These are phyloP conservation scores for Chaetodon trifasciatus DNA, from an alignment of 2,797 vertebrate genomes.

Conservation along the genomic window DNA sequence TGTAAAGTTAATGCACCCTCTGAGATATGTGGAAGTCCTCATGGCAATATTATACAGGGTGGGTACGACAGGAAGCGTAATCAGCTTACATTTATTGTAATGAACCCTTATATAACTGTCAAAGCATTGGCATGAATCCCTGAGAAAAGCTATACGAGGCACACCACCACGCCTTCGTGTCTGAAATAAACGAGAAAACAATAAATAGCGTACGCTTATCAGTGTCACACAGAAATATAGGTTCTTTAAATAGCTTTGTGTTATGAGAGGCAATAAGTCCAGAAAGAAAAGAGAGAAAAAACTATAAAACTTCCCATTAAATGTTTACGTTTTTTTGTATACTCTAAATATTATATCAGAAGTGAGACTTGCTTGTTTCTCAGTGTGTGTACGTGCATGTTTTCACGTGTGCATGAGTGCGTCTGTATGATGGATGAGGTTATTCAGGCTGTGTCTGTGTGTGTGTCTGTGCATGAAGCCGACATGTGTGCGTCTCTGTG, in stretches of 20 bases:
- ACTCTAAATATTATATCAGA: not conserved
- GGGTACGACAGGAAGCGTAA: not conserved
- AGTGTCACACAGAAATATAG: not conserved
- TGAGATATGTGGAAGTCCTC: not conserved
- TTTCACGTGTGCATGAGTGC: not conserved
- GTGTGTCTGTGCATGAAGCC: not conserved
- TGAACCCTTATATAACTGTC: not conserved
- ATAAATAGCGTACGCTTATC: not conserved
- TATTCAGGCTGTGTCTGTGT: not conserved
- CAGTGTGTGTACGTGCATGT: not conserved
- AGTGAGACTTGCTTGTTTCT: not conserved
- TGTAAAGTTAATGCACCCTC: not conserved
- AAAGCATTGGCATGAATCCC: not conserved
- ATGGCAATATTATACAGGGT: not conserved
- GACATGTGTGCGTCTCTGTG: constrained; percentile 5
- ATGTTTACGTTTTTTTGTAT: not conserved
- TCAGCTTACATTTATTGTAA: not conserved
- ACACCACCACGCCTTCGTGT: not conserved
- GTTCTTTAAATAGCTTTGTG: not conserved
- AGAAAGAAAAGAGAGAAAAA: not conserved
- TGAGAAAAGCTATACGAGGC: not conserved
- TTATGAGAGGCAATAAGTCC: not conserved
- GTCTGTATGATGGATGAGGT: not conserved
- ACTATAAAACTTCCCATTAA: not conserved
- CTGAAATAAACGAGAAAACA: not conserved